Conservation (phyloP, 2,888 invertebrate species). For the Uropetala carovei region DNA sequence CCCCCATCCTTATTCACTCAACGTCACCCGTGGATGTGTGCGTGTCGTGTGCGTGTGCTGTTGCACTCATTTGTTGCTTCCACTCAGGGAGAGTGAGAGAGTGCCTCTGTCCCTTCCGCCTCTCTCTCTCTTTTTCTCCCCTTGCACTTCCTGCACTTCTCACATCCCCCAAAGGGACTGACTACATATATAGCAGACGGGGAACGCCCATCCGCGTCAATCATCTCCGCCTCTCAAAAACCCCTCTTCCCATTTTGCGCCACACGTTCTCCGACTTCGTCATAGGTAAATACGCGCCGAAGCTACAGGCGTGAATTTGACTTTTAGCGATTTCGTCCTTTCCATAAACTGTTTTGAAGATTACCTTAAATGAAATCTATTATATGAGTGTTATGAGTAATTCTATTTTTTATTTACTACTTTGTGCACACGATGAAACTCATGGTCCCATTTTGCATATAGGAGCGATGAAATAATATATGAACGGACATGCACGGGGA, state of each 20-base stretch:
- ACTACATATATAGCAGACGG: too few species aligned
- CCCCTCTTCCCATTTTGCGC: background rate
- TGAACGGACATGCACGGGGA: too few species aligned
- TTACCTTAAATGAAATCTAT: too few species aligned
- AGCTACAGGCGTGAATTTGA: conserved; percentile 2
- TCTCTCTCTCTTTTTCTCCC: too few species aligned
- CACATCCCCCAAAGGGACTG: background rate
- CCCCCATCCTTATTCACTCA: background rate
- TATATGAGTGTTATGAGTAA: too few species aligned
- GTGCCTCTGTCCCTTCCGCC: background rate
- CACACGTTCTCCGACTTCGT: background rate
- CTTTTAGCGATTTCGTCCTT: background rate
- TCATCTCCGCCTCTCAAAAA: background rate
- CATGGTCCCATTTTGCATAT: too few species aligned
- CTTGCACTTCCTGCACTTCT: background rate
- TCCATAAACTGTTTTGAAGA: background rate
- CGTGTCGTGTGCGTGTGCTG: background rate
- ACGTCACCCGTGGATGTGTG: background rate
- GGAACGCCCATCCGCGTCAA: background rate
- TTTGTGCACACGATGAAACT: too few species aligned
- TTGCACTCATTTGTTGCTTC: conserved; percentile 28
- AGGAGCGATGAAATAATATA: too few species aligned
- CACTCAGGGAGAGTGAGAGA: conserved; percentile 2
- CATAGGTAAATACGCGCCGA: background rate
- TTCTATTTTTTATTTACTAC: too few species aligned